Base-by-base conservation (phyloP, 2,888 invertebrate species). In the Cotesia congregata region DNA sequence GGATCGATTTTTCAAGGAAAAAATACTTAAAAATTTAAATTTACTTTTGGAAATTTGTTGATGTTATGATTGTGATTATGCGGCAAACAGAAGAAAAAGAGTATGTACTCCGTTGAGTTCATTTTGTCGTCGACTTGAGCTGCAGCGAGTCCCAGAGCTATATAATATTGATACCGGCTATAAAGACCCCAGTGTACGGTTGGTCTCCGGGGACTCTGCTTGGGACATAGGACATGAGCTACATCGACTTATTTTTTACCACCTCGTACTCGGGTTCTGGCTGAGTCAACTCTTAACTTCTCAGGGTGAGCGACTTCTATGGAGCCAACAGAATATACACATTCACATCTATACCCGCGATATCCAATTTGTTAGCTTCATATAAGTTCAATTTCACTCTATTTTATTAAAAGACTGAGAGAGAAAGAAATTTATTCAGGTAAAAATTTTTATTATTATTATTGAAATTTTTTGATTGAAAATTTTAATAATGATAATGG, bases 261-360 rank as follows among this genome's bases (percentile, higher is more conserved):
- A 50, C 50, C 50, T 50, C 50, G 50, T 12, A 4, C 12, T 50
- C 67, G 70, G 39, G 20, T 9, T 65, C 65, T 17, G 61, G 61
- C 75, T 71, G 70, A 59, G 40, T 72, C 68, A 68, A 72, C 72
- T 69, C 30, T 68, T 68, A 74, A 68, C 50, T 74, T 74, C 77
- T 77, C 77, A 77, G 77, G 77, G 74, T 77, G 74, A 77, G 70
- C 77, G 67, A 71, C 71, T 77, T 77, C 67, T 72, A 50, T 67
- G 40, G 17, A 9, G 5, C 20, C 6, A 20, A 15, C 20, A 15
- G 39, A 7, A 20, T 7, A 9, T 68, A 40, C 41, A 41, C 41
- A 68, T 68, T 40, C 40, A 40, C 12, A 68, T 68, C 39, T 68
- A 68, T 68, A 50, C 50, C 50, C 50, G 50, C 9, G 50, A 50